Evolutionary conservation across 2,113 vertebrate genomes (phyloP).

Genomic region (Promerops cafer): DNA sequence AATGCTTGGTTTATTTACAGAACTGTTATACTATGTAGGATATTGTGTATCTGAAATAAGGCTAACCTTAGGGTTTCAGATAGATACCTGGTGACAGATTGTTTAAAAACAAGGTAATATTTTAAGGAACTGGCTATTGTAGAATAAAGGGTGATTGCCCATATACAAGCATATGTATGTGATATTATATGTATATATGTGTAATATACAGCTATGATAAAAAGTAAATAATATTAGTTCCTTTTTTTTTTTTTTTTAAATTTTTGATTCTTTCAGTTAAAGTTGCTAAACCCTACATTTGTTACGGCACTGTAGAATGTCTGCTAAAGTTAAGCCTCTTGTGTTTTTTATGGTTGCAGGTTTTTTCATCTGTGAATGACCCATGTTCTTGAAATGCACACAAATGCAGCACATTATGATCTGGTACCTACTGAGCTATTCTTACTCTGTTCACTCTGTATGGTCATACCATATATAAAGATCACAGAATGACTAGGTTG

Average conservation of each 20-base stretch:
- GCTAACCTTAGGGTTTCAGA: not conserved
- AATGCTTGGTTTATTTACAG: not conserved
- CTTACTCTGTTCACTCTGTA: not conserved
- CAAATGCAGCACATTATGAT: not conserved
- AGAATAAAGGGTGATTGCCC: not conserved
- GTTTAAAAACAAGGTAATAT: not conserved
- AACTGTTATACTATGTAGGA: not conserved
- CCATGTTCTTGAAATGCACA: not conserved
- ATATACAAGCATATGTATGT: not conserved
- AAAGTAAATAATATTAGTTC: not conserved
- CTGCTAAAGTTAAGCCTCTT: not conserved
- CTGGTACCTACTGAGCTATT: not conserved
- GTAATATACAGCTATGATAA: not conserved
- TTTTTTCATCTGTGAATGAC: not conserved
- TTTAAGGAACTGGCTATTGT: not conserved
- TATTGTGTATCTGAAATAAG: not conserved
- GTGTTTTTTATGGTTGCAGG: not conserved
- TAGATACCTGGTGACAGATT: not conserved
- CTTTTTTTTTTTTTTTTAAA: not conserved
- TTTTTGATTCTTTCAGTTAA: not conserved
- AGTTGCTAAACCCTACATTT: not conserved
- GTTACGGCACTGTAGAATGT: not conserved
- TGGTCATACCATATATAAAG: not conserved
- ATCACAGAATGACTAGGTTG: not conserved
- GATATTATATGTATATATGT: not conserved